These are phyloP conservation scores for Drosophila paranaensis DNA, from an alignment of 2,888 invertebrate genomes.

Conservation along the genomic window DNA sequence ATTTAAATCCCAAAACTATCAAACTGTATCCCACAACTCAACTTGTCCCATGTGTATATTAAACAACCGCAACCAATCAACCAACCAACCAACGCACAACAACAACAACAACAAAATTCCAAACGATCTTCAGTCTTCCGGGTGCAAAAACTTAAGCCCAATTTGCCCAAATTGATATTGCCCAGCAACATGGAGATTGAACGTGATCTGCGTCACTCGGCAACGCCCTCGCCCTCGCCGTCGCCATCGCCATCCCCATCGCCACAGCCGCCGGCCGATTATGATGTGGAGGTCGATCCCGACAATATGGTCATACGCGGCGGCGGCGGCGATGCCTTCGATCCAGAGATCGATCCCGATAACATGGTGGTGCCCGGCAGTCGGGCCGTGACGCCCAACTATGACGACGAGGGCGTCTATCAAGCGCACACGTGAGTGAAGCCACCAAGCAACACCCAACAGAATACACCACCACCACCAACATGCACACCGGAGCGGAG, in stretches of 20 bases:
- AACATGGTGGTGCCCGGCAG: slow-evolving; percentile 82
- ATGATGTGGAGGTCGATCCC: slow-evolving; percentile 84
- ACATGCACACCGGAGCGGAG: slow-evolving; percentile 37
- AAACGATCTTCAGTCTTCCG: slow-evolving; percentile 81
- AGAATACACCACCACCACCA: slow-evolving; percentile 24
- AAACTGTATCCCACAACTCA: slow-evolving; percentile 43
- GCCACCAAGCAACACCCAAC: slow-evolving; percentile 30
- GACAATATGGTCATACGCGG: slow-evolving; percentile 82
- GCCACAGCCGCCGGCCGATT: slow-evolving; percentile 79
- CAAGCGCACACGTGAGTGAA: slow-evolving; percentile 85
- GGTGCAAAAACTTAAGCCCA: slow-evolving; percentile 84
- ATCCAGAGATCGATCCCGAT: slow-evolving; percentile 83
- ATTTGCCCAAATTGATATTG: slow-evolving; percentile 84
- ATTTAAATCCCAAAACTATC: slow-evolving; percentile 43
- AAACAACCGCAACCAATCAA: slow-evolving; percentile 56
- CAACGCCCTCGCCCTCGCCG: slow-evolving; percentile 68
- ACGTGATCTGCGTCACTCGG: slow-evolving; percentile 47
- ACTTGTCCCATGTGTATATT: slow-evolving; percentile 68
- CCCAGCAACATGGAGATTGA: slow-evolving; percentile 82
- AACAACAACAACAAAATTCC: slow-evolving; percentile 36
- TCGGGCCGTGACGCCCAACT: slow-evolving; percentile 78
- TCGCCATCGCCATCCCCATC: slow-evolving; percentile 83
- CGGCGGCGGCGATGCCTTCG: slow-evolving; percentile 74
- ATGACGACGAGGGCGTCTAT: slow-evolving; percentile 82
- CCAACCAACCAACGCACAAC: slow-evolving; percentile 30